A percentile compares a stretch with the other conserved stretches of the same genome.
These are phyloP conservation scores for Chrysochloris asiatica DNA, from an alignment of 2,113 vertebrate species.

Conservation along the genomic window DNA sequence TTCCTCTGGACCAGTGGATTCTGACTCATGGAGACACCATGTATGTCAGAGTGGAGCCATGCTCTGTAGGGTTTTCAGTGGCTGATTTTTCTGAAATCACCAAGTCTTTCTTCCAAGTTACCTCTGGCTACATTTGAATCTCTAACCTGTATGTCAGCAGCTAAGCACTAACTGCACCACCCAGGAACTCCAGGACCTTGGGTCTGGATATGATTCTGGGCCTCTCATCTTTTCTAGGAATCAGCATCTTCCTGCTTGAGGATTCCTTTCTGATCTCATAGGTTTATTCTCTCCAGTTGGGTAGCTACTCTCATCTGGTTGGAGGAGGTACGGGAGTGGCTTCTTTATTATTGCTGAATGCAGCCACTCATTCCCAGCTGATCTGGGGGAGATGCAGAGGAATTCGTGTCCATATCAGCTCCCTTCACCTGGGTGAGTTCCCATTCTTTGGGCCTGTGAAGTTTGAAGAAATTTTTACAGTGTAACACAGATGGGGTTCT, in stretches of 20 bases:
- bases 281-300: background rate
- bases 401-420: background rate
- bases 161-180: background rate
- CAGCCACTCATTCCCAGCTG: background rate
- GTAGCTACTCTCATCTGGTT: background rate
- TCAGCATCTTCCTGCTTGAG: background rate
- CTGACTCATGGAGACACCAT: too few relatives aligned
- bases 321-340: background rate
- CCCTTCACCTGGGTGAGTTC: background rate
- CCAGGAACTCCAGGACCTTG: background rate
- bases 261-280: background rate
- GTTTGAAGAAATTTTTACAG: background rate
- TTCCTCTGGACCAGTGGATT: background rate
- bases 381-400: background rate
- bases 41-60: too few relatives aligned
- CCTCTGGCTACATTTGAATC: background rate
- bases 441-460: background rate
- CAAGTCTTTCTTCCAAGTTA: background rate
- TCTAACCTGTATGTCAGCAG: background rate
- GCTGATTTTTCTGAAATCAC: too few relatives aligned
- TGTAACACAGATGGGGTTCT: conserved; percentile 1
- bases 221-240: background rate
- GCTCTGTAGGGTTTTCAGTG: too few relatives aligned
- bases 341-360: background rate
- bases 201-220: background rate